Percentiles rank a stretch among this genome's conserved stretches.
These are phyloP conservation scores for Noctuana brunneofusca DNA, from an alignment of 2,888 invertebrate genomes.

Conservation along the genomic window DNA sequence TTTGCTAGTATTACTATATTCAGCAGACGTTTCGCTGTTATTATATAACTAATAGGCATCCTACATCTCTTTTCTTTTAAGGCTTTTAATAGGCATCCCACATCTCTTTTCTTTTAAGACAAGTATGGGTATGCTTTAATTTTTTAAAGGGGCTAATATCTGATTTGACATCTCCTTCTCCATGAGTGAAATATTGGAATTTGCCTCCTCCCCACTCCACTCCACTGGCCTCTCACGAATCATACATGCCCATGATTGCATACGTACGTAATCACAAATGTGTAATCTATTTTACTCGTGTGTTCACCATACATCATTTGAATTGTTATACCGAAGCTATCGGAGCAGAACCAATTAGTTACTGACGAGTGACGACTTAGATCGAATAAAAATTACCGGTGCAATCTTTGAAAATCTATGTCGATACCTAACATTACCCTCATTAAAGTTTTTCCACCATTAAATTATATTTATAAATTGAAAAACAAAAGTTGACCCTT, in stretches of 20 bases:
- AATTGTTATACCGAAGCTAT: constrained; percentile 18
- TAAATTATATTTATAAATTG: too few relatives aligned
- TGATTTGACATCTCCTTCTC: too few relatives aligned
- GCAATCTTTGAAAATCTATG: constrained; percentile 6
- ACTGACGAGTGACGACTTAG: neutral
- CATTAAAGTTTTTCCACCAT: too few relatives aligned
- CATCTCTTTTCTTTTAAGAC: neutral
- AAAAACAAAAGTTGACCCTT: too few relatives aligned
- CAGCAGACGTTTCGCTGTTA: neutral
- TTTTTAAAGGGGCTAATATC: too few relatives aligned
- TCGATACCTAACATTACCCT: neutral
- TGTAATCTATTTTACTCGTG: constrained; percentile 8
- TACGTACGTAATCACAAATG: neutral
- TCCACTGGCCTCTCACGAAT: too few relatives aligned
- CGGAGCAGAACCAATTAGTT: constrained; percentile 17
- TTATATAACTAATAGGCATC: too few relatives aligned
- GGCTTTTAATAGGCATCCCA: too few relatives aligned
- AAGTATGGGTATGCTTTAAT: too few relatives aligned
- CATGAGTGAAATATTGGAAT: too few relatives aligned
- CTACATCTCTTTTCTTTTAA: constrained; percentile 3
- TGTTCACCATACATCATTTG: constrained; percentile 15
- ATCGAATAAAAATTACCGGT: constrained; percentile 10
- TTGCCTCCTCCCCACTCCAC: too few relatives aligned
- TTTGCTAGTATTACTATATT: neutral
- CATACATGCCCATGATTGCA: too few relatives aligned